Evolutionary conservation across 23 tunicate species (phyloP), one percentile per base, ranked within the genome.

Genomic region (Clavelina lepadiformis): DNA sequence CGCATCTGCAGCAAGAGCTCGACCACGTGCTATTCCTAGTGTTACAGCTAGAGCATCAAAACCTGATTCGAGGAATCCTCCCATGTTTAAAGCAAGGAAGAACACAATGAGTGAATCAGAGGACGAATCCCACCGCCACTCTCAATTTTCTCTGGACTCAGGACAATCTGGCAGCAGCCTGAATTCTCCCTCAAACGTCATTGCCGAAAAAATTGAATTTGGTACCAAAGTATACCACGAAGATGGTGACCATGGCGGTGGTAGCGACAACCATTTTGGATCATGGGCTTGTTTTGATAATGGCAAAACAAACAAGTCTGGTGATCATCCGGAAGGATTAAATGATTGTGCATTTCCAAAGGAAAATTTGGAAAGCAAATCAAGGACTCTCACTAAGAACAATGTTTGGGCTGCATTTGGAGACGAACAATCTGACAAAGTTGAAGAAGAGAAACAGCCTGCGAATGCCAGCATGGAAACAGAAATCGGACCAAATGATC

Each of bases 71-170:
- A 68, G 68, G 3, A 80, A 80, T 52, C 86, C 86, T 18, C 86
- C 86, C 33, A 80, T 80, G 86, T 80, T 80, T 36, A 80, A 80
- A 53, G 61, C 37, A 7, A 66, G 13, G 8, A 7, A 23, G n/a
- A 23, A 20, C 27, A 5, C 25, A 4, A 36, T 36, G 19, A 36
- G 22, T 11, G 27, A 36, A 35, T 8, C 57, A 3, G 72, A 46
- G n/a, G 57, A 66, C 3, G 11, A 46, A 3, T 34, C 68, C 29
- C 15, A 35, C 5, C 6, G 38, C 30, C 30, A 52, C 24, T 13
- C 30, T n/a, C 59, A 53, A 53, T 27, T n/a, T n/a, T 23, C 46
- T 60, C 6, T 27, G 5, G 22, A 8, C 57, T 22, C 23, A 30
- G 3, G 73, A 67, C 33, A 30, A 38, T 47, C 73, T 34, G 3